phyloP scores from a whole-genome alignment of 2,888 invertebrate species.

The Dicyrtomina minuta region DNA sequence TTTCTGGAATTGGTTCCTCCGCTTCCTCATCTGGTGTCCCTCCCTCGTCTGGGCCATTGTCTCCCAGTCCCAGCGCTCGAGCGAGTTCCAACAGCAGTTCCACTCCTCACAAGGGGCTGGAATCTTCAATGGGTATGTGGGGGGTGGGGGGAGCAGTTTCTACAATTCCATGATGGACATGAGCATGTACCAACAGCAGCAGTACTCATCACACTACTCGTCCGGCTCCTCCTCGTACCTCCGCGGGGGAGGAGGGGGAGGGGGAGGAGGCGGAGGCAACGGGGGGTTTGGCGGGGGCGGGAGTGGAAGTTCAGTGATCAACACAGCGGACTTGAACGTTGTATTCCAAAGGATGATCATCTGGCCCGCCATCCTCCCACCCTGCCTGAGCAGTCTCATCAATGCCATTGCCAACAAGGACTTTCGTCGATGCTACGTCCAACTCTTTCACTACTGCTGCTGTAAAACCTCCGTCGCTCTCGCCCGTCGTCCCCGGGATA shows the following conservation, averaged over 20 bases:
- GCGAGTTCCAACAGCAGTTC: slow-evolving; percentile 14
- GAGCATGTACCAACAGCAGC: neutral
- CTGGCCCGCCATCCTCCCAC: slow-evolving; percentile 52
- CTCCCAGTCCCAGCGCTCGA: slow-evolving; percentile 37
- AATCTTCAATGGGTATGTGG: neutral
- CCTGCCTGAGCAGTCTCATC: slow-evolving; percentile 48
- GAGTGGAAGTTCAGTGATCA: neutral
- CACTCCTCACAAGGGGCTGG: neutral
- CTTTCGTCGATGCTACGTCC: slow-evolving; percentile 61
- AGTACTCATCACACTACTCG: neutral
- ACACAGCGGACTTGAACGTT: slow-evolving; percentile 10
- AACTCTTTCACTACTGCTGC: slow-evolving; percentile 69
- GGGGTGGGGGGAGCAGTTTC: neutral
- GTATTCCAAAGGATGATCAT: slow-evolving; percentile 46
- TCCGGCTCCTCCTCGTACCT: neutral
- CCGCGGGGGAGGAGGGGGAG: neutral
- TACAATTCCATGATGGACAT: slow-evolving; percentile 16
- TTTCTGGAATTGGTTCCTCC: slow-evolving; percentile 49
- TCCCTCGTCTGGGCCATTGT: slow-evolving; percentile 45
- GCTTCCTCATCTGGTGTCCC: slow-evolving; percentile 51
- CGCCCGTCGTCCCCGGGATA: slow-evolving; percentile 63
- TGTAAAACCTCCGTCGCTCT: slow-evolving; percentile 74
- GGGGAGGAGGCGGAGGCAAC: neutral
- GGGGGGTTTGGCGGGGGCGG: neutral
- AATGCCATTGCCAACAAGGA: slow-evolving; percentile 63